phyloP scores from a whole-genome alignment of 2,797 vertebrate genomes.

The Poecilia gillii region DNA sequence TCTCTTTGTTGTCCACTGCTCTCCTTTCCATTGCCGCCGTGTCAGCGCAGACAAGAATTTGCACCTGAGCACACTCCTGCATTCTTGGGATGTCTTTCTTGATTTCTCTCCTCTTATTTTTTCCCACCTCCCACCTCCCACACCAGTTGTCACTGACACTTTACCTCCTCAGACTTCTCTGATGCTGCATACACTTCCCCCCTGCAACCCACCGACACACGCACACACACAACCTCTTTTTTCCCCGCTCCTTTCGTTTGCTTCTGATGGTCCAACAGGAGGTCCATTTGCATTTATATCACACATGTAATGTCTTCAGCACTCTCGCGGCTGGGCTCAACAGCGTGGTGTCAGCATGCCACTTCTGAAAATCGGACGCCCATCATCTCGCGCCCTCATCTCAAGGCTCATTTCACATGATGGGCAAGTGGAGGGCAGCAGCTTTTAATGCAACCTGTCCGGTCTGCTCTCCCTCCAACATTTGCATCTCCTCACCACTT shows the following conservation, averaged over 20 bases:
- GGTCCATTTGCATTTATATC: constrained; percentile 80
- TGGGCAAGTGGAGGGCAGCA: constrained; percentile 35
- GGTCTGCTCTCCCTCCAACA: not conserved
- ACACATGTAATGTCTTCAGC: constrained; percentile 59
- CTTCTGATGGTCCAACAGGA: constrained; percentile 58
- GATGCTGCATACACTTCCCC: not conserved
- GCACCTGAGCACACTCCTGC: constrained; percentile 51
- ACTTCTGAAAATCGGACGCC: constrained; percentile 62
- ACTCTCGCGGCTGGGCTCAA: constrained; percentile 44
- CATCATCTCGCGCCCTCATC: constrained; percentile 63
- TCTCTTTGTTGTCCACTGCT: constrained; percentile 27
- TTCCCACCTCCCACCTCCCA: constrained; percentile 10
- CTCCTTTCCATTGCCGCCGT: constrained; percentile 18
- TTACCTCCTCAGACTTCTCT: constrained; percentile 32
- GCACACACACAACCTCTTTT: constrained; percentile 7
- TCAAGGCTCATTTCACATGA: constrained; percentile 67
- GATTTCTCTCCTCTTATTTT: constrained; percentile 61
- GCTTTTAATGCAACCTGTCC: constrained; percentile 55
- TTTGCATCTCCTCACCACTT: constrained; percentile 30
- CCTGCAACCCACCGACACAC: not conserved
- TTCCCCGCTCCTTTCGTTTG: not conserved
- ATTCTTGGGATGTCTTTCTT: constrained; percentile 56
- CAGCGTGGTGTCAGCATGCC: constrained; percentile 61
- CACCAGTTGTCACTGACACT: constrained; percentile 54
- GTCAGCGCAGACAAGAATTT: constrained; percentile 29